Evolutionary conservation across 2,888 invertebrate species (phyloP).

Genomic region (Tipula helvola): DNA sequence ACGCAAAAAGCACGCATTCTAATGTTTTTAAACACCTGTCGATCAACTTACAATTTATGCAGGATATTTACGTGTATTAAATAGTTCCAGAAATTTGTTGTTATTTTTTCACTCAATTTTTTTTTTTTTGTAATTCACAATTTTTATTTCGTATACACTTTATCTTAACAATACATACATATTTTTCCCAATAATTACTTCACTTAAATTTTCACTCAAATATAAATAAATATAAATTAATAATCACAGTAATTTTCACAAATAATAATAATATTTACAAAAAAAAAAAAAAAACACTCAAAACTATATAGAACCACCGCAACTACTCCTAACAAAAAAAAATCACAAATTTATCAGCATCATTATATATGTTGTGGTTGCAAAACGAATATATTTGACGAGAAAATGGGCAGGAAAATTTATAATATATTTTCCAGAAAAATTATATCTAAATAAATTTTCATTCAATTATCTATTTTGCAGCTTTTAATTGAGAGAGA

Average conservation of each 20-base stretch:
- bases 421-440: background rate
- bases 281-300: background rate
- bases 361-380: background rate
- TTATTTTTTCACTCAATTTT: background rate
- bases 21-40: slow-evolving; percentile 4
- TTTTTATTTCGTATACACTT: background rate
- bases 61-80: background rate
- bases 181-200: background rate
- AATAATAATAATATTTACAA: background rate
- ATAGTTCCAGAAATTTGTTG: background rate
- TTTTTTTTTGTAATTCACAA: background rate
- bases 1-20: slow-evolving; percentile 4
- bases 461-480: background rate
- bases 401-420: background rate
- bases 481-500: slow-evolving; percentile 5
- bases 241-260: background rate
- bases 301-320: background rate
- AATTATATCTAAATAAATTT: background rate
- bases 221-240: background rate
- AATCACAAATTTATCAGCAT: background rate
- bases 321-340: background rate
- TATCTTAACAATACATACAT: background rate
- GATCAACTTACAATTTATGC: background rate
- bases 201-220: background rate
- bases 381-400: background rate